These are phyloP conservation scores for Toxotes jaculatrix DNA, from an alignment of 2,113 vertebrate genomes.

Conservation along the genomic window DNA sequence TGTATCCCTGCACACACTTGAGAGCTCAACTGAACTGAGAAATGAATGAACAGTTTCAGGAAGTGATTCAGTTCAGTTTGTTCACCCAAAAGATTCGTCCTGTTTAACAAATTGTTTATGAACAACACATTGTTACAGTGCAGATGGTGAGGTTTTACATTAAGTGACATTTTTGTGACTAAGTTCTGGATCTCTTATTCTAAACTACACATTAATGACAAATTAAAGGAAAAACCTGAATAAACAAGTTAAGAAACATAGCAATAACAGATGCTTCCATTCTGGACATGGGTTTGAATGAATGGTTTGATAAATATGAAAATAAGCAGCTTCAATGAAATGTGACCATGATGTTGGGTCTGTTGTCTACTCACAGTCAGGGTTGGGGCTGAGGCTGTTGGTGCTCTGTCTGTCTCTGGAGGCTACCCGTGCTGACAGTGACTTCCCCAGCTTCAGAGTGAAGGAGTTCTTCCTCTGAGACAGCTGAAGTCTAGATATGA, in stretches of 20 bases:
- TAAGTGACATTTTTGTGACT: not conserved
- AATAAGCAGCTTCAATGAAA: not conserved
- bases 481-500: slow-evolving; percentile 91
- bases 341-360: not conserved
- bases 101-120: no score
- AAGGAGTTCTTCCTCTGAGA: slow-evolving; percentile 88
- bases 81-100: no score
- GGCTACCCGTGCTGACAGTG: slow-evolving; percentile 84
- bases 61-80: no score
- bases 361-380: slow-evolving; percentile 78
- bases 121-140: no score
- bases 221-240: no score
- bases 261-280: no score
- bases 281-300: not conserved
- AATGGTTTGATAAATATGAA: not conserved
- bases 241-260: not conserved
- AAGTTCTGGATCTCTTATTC: no score
- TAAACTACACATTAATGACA: no score
- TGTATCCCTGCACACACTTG: no score
- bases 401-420: slow-evolving; percentile 79
- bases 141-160: not conserved
- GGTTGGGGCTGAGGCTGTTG: slow-evolving; percentile 71
- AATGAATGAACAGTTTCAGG: no score
- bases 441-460: slow-evolving; percentile 89
- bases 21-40: no score